Base-by-base conservation (phyloP, 2,113 vertebrate species). In the Cephalopterus ornatus region DNA sequence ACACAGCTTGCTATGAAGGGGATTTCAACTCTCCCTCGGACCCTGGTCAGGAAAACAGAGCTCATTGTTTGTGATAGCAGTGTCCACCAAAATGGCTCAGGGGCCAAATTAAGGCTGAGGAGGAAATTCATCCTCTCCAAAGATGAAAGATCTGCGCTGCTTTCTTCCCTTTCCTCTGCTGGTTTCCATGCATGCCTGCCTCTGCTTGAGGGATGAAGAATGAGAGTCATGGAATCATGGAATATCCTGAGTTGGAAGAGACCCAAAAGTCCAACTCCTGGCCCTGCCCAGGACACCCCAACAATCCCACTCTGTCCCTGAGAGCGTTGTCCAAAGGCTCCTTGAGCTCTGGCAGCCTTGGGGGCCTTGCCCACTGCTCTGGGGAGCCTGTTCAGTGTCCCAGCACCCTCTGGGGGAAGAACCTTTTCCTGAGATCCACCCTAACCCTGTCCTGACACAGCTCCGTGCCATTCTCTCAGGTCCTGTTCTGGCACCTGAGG, bases 251-350 rank as follows among this genome's bases (percentile, higher is more conserved):
- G 26, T 32, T 77, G 63, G 55, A 13, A 49, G 18, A 26, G 32
- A 56, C 41, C 7, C 72, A 63, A 30, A 23, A 1, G 5, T 21
- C 30, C 71, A 41, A 1, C 1, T 1, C 6, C 30, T 33, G 30
- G 2, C 22, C 35, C 63, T 76, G 47, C 47, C 4, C 17, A 68
- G n/a, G 56, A 42, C 14, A 22, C 4, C 47, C 28, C 72, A 70
- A 1, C 20, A 49, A 11, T 3, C 56, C 63, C 63, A 49, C 17
- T 35, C 33, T 41, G 24, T 0, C 52, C n/a, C 47, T 62, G 19
- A 0, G 0, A 33, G 11, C 0, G 0, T 0, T 47, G 11, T 33
- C 14, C 62, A 41, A 62, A 22, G 0, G 0, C 8, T 46, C 52
- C 61, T 52, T 3, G 53, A 4, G 55, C 63, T 83, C 47, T 62